Evolutionary conservation across 1,140 invertebrate species (phyloP).

Genomic region (Halesus radiatus): DNA sequence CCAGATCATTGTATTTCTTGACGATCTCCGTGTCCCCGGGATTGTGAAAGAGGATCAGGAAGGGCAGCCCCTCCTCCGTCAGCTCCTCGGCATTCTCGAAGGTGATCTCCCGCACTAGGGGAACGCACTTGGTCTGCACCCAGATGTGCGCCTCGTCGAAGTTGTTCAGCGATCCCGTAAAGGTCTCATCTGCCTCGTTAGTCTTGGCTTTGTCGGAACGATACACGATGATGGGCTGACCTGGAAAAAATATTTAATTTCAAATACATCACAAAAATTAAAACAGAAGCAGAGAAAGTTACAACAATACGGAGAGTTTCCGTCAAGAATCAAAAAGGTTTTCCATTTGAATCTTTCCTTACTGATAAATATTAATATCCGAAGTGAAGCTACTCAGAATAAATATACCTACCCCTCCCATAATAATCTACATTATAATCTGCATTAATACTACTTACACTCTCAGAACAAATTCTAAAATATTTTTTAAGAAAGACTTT

Average conservation of each 20-base stretch:
- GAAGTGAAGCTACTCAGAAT: too few relatives aligned
- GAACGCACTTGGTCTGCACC: constrained; percentile 91
- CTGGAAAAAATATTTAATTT: constrained; percentile 60
- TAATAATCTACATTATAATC: too few relatives aligned
- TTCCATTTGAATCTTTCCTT: too few relatives aligned
- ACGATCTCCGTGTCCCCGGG: constrained; percentile 90
- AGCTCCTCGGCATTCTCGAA: constrained; percentile 99
- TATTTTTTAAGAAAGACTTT: too few relatives aligned
- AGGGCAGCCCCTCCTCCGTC: constrained; percentile 99
- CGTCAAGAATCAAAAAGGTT: too few relatives aligned
- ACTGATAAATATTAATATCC: too few relatives aligned
- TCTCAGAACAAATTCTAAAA: too few relatives aligned
- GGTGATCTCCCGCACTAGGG: constrained; percentile 92
- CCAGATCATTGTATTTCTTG: constrained; percentile 88
- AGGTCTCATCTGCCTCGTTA: constrained; percentile 87
- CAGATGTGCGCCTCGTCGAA: constrained; percentile 89
- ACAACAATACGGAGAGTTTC: too few relatives aligned
- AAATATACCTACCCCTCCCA: too few relatives aligned
- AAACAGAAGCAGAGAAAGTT: too few relatives aligned
- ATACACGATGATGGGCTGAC: constrained; percentile 84
- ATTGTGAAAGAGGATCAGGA: constrained; percentile 96
- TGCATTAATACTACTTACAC: too few relatives aligned
- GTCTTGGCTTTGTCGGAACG: constrained; percentile 84
- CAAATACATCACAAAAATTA: background rate
- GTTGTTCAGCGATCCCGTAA: constrained; percentile 77